These are phyloP conservation scores for Entomobrya multifasciata DNA, from an alignment of 2,888 invertebrate genomes.

Conservation along the genomic window DNA sequence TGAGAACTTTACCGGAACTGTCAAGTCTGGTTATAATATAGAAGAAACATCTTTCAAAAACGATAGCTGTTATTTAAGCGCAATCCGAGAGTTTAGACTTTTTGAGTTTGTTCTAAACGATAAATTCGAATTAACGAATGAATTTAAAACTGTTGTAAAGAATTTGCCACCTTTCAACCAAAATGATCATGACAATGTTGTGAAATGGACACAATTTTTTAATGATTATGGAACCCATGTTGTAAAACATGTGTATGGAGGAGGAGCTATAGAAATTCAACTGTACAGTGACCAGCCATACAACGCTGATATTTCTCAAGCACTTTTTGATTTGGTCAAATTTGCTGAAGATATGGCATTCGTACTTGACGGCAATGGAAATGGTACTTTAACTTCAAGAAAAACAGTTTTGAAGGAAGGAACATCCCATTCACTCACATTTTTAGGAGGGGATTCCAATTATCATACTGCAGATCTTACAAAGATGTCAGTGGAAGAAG, in stretches of 20 bases:
- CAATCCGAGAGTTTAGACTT: constrained; percentile 49
- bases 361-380: not conserved
- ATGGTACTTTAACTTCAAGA: too few relatives aligned
- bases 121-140: constrained; percentile 26
- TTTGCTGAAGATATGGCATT: constrained; percentile 68
- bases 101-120: constrained; percentile 64
- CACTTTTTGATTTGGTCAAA: constrained; percentile 44
- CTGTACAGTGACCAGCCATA: constrained; percentile 30
- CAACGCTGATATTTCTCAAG: not conserved
- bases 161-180: constrained; percentile 37
- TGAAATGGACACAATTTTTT: constrained; percentile 65
- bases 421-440: constrained; percentile 32
- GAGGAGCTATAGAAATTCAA: constrained; percentile 62
- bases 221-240: constrained; percentile 72
- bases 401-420: not conserved
- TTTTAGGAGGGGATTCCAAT: constrained; percentile 57
- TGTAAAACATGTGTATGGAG: constrained; percentile 57
- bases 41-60: not conserved
- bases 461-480: constrained; percentile 65
- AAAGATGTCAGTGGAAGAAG: constrained; percentile 47
- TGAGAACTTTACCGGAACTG: not conserved
- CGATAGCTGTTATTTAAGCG: constrained; percentile 41
- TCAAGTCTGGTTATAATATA: constrained; percentile 46
- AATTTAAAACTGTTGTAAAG: constrained; percentile 36
- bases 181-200: constrained; percentile 37